These are phyloP conservation scores for Cancer borealis DNA, from an alignment of 2,888 invertebrate species.

Conservation along the genomic window DNA sequence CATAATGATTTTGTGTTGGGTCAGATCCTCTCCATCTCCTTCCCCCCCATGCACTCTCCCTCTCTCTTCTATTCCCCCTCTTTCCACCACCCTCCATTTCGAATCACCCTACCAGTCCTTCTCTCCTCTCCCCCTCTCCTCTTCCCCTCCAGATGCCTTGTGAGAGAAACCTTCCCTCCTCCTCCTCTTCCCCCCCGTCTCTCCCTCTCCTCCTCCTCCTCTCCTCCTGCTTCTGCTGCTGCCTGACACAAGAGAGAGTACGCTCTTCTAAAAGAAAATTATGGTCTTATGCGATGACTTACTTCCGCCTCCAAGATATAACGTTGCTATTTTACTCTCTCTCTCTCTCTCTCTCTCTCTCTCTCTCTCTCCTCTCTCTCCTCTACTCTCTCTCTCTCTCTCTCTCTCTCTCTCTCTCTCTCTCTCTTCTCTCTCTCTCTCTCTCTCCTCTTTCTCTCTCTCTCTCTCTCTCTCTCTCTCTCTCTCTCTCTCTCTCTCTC, in stretches of 20 bases:
- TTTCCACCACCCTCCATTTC: background rate
- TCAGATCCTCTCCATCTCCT: background rate
- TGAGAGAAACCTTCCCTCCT: background rate
- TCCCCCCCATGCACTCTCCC: background rate
- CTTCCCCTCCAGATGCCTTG: background rate
- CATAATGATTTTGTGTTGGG: conserved; percentile 32
- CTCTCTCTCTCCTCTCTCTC: too few relatives aligned
- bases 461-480: background rate
- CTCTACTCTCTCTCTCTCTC: conserved; percentile 55
- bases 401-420: conserved; percentile 44
- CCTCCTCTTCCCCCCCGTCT: background rate
- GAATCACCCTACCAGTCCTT: background rate
- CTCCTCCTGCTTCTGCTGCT: background rate
- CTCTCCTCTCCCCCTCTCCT: background rate
- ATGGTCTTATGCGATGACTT: conserved; percentile 4
- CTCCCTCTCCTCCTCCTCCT: background rate
- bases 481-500: too few relatives aligned
- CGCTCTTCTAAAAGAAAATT: conserved; percentile 20
- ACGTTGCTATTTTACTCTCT: background rate
- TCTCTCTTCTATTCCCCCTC: background rate
- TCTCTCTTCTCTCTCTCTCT: background rate
- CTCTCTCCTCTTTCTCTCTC: too few relatives aligned
- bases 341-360: conserved; percentile 78
- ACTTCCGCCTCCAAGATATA: conserved; percentile 2
- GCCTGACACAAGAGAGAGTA: background rate